Conservation (phyloP, 2,888 invertebrate species). For the Tenthredo amoena region DNA sequence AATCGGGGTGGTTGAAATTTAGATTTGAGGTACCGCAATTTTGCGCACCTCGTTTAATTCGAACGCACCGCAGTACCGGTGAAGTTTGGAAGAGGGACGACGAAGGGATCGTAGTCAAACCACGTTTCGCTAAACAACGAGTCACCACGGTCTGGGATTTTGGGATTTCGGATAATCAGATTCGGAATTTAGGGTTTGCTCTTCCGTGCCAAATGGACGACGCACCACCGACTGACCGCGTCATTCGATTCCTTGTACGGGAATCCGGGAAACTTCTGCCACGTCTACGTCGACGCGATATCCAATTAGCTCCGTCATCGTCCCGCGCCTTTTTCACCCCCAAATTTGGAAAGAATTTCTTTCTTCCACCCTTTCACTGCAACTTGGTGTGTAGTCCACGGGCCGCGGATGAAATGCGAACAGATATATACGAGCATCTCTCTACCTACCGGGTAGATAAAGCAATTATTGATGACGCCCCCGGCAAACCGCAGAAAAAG, state of each 20-base stretch:
- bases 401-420: background rate
- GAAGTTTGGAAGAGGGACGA: background rate
- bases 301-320: background rate
- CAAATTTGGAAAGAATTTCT: background rate
- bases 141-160: constrained; percentile 45
- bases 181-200: constrained; percentile 44
- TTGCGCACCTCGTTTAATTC: constrained; percentile 27
- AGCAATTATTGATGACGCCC: constrained; percentile 32
- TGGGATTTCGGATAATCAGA: constrained; percentile 48
- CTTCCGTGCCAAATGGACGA: constrained; percentile 4
- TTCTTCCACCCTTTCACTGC: background rate
- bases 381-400: background rate
- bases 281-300: background rate
- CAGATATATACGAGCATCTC: background rate
- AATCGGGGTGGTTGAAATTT: constrained; percentile 15
- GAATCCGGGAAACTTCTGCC: background rate
- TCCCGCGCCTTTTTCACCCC: background rate
- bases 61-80: background rate
- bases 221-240: constrained; percentile 20
- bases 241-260: constrained; percentile 38
- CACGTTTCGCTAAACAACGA: constrained; percentile 44
- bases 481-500: constrained; percentile 21
- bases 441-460: constrained; percentile 5
- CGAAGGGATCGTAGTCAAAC: constrained; percentile 5
- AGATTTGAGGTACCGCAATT: constrained; percentile 10